Percentiles rank a stretch among this genome's conserved stretches.
Evolutionary conservation across 2,888 invertebrate genomes (phyloP).

Genomic region (Crioceris asparagi): DNA sequence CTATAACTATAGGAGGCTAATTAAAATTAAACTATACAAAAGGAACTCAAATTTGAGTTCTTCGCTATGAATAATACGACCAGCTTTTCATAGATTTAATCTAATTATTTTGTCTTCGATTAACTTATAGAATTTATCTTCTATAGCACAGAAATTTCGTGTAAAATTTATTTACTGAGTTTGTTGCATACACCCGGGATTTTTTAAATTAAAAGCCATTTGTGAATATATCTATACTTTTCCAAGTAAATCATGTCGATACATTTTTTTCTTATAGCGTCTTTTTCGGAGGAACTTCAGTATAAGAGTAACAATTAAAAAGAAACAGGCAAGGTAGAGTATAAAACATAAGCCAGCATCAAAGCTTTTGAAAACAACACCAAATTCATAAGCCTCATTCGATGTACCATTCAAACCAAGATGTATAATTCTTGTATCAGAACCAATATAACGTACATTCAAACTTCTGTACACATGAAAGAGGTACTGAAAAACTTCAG

Average conservation of each 20-base stretch:
- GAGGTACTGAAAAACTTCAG: slow-evolving; percentile 53
- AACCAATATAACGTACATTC: slow-evolving; percentile 40
- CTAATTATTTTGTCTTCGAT: no score
- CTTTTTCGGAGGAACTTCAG: slow-evolving; percentile 61
- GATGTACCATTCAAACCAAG: slow-evolving; percentile 17
- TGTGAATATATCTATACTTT: slow-evolving; percentile 49
- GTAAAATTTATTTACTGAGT: no score
- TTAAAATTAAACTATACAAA: no score
- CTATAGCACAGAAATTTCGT: no score
- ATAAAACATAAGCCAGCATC: slow-evolving; percentile 36
- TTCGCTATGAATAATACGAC: no score
- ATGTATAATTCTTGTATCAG: slow-evolving; percentile 33
- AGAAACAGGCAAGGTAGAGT: slow-evolving; percentile 39
- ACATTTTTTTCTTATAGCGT: slow-evolving; percentile 63
- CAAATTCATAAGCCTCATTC: slow-evolving; percentile 9
- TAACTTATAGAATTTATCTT: no score
- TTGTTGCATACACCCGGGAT: no score
- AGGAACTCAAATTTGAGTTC: no score
- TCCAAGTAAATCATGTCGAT: slow-evolving; percentile 57
- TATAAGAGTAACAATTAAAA: slow-evolving; percentile 52
- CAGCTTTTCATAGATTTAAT: no score
- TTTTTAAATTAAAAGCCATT: no score
- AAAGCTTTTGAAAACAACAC: slow-evolving; percentile 25
- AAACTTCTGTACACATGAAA: slow-evolving; percentile 42
- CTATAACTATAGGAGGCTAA: no score